Evolutionary conservation across 2,797 vertebrate species (phyloP).

Genomic region (Microtus californicus): DNA sequence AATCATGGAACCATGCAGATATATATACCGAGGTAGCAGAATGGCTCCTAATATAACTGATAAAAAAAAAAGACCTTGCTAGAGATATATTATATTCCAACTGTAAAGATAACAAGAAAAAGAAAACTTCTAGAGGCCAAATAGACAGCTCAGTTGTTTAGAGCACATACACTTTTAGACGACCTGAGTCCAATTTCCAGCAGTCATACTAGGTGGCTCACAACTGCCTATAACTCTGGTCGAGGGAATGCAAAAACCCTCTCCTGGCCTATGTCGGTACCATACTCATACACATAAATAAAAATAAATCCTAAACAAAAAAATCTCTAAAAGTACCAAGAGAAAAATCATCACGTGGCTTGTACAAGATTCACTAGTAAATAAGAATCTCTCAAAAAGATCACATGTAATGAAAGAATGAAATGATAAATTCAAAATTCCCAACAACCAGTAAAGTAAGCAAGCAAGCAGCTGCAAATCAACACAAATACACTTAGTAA

Average conservation of each 20-base stretch:
- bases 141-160: not conserved
- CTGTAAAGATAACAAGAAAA: not conserved
- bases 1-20: not conserved
- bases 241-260: not conserved
- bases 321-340: not conserved
- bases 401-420: not conserved
- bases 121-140: not conserved
- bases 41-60: not conserved
- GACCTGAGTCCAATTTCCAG: not conserved
- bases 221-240: not conserved
- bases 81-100: not conserved
- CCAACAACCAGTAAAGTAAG: not conserved
- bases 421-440: not conserved
- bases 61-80: not conserved
- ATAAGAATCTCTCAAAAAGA: not conserved
- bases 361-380: too few species aligned
- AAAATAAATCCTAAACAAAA: not conserved
- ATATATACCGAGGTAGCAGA: not conserved
- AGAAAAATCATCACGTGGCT: not conserved
- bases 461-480: not conserved
- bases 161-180: too few species aligned
- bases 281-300: not conserved
- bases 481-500: not conserved
- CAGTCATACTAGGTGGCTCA: not conserved
- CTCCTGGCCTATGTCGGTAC: not conserved